Percentiles rank a stretch among this genome's conserved stretches.
Evolutionary conservation across 2,888 invertebrate genomes (phyloP).

Genomic region (Sarcophaga variegata): DNA sequence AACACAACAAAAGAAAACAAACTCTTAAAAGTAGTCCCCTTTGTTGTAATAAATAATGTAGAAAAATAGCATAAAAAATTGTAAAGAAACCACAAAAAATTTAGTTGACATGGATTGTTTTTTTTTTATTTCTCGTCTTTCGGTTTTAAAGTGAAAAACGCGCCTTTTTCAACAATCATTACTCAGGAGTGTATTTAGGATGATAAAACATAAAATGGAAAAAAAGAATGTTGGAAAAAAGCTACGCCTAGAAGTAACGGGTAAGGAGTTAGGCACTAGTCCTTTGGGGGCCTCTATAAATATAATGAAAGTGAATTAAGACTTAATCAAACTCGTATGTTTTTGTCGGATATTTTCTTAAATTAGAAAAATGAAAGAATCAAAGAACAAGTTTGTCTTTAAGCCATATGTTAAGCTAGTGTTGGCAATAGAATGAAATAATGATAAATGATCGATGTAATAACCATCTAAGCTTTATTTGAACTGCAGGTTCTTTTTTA

Average conservation of each 20-base stretch:
- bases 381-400: no score
- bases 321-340: no score
- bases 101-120: constrained; percentile 60
- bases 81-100: constrained; percentile 62
- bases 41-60: constrained; percentile 30
- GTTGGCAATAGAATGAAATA: no score
- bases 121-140: constrained; percentile 25
- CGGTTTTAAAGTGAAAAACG: constrained; percentile 29
- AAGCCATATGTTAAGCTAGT: no score
- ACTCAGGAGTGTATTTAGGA: constrained; percentile 61
- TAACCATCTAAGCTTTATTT: no score
- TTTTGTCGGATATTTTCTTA: no score
- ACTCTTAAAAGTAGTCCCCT: constrained; percentile 20
- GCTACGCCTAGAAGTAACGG: neutral
- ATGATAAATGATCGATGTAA: no score
- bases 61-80: constrained; percentile 5
- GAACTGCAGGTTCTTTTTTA: no score
- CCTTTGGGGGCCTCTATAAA: no score
- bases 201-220: constrained; percentile 37
- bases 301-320: no score
- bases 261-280: no score
- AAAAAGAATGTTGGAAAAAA: neutral
- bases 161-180: constrained; percentile 40
- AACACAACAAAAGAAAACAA: neutral
- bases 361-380: no score